Percentiles rank a stretch among this genome's conserved stretches.
These are phyloP conservation scores for Anoplophora glabripennis DNA, from an alignment of 1,140 invertebrate species.

Conservation along the genomic window DNA sequence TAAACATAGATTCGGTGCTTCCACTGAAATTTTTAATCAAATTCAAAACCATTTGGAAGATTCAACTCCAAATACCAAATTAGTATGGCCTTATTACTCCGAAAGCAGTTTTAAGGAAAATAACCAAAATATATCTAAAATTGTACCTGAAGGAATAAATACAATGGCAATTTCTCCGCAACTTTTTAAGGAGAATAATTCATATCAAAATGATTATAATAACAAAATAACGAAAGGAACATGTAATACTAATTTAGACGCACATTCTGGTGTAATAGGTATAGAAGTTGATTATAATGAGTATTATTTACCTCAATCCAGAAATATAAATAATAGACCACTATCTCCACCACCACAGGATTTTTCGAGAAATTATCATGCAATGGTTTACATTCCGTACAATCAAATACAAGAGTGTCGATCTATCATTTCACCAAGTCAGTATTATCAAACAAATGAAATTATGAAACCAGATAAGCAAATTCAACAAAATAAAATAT, in stretches of 20 bases:
- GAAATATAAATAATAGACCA: constrained; percentile 53
- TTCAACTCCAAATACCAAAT: constrained; percentile 46
- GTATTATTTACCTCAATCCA: constrained; percentile 11
- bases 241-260: no score
- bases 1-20: constrained; percentile 70
- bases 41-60: constrained; percentile 66
- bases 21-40: constrained; percentile 77
- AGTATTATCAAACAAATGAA: constrained; percentile 28
- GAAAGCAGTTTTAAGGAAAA: constrained; percentile 53
- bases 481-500: no score
- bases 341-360: constrained; percentile 63
- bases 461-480: no score
- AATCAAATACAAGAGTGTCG: constrained; percentile 51
- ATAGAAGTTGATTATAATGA: no score
- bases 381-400: constrained; percentile 75
- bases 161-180: no score
- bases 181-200: no score
- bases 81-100: constrained; percentile 63
- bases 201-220: no score
- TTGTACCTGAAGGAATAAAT: constrained; percentile 13
- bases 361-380: constrained; percentile 58
- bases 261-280: no score
- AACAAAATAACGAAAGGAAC: no score
- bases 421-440: constrained; percentile 25
- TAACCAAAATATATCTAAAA: no score